Conservation (phyloP, 1,140 invertebrate species). For the Mamestra configurata region DNA sequence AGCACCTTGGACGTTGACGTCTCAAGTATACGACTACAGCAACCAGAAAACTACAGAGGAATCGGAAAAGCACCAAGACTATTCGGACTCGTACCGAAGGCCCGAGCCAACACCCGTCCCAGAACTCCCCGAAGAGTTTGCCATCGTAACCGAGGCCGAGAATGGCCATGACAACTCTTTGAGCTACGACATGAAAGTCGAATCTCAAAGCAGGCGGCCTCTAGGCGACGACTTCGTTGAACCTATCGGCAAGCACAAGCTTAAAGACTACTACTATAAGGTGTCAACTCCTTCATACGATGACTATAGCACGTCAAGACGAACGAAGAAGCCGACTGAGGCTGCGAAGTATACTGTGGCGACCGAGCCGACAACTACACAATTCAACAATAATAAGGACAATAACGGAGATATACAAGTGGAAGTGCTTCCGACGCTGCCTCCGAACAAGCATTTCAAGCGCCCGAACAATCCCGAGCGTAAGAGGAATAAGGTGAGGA, state of each 20-base stretch:
- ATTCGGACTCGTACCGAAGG: conserved; percentile 61
- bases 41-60: conserved; percentile 70
- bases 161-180: conserved; percentile 77
- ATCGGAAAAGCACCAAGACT: conserved; percentile 66
- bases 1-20: conserved; percentile 69
- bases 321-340: conserved; percentile 81
- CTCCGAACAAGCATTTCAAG: conserved; percentile 84
- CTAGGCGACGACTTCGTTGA: conserved; percentile 78
- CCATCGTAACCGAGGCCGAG: conserved; percentile 81
- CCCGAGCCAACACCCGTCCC: conserved; percentile 66
- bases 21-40: conserved; percentile 65
- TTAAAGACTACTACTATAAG: conserved; percentile 84
- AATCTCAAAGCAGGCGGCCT: conserved; percentile 82
- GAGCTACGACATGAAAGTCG: conserved; percentile 74
- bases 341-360: conserved; percentile 60
- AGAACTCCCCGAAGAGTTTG: conserved; percentile 76
- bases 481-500: conserved; percentile 83
- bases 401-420: conserved; percentile 68
- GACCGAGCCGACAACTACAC: conserved; percentile 63
- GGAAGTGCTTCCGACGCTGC: conserved; percentile 81
- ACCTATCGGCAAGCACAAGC: conserved; percentile 79
- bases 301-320: conserved; percentile 69
- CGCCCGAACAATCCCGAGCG: conserved; percentile 75
- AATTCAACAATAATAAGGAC: conserved; percentile 59
- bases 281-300: conserved; percentile 78